Percentiles rank a stretch among this genome's conserved stretches.
These are phyloP conservation scores for Pristionchus entomophagus DNA, from an alignment of 2,888 invertebrate species.

Conservation along the genomic window DNA sequence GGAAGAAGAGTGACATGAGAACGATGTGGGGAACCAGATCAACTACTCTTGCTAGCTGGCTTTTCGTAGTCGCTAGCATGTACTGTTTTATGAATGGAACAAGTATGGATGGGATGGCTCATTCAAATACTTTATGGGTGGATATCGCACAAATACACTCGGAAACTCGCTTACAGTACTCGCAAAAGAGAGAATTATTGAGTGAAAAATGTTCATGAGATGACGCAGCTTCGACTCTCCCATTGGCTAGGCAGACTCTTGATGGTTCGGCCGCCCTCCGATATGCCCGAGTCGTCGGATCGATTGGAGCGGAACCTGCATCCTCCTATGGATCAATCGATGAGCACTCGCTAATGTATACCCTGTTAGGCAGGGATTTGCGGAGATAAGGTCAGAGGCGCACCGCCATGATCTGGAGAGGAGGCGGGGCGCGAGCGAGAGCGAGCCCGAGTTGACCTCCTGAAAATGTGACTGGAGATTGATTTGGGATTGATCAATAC, in stretches of 20 bases:
- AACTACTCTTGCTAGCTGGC: no score
- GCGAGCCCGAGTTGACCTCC: neutral
- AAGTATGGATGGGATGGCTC: neutral
- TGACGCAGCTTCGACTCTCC: neutral
- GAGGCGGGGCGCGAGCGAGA: neutral
- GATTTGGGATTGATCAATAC: neutral
- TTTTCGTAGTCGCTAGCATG: no score
- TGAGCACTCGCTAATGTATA: neutral
- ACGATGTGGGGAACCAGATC: no score
- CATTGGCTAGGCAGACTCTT: constrained; percentile 10
- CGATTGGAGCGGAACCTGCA: neutral
- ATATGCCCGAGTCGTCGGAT: constrained; percentile 13
- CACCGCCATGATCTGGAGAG: constrained; percentile 34
- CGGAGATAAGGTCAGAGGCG: constrained; percentile 15
- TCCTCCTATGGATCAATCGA: neutral
- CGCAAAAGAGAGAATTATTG: no score
- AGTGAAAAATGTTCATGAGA: no score
- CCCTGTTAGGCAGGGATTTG: neutral
- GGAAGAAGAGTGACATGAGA: constrained; percentile 12
- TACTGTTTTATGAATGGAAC: neutral
- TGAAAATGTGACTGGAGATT: neutral
- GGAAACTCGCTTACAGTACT: no score
- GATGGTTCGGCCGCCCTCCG: neutral
- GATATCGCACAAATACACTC: no score
- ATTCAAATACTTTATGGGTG: neutral